Conservation (phyloP, 2,888 invertebrate genomes). For the Drepanosiphum platanoidis region DNA sequence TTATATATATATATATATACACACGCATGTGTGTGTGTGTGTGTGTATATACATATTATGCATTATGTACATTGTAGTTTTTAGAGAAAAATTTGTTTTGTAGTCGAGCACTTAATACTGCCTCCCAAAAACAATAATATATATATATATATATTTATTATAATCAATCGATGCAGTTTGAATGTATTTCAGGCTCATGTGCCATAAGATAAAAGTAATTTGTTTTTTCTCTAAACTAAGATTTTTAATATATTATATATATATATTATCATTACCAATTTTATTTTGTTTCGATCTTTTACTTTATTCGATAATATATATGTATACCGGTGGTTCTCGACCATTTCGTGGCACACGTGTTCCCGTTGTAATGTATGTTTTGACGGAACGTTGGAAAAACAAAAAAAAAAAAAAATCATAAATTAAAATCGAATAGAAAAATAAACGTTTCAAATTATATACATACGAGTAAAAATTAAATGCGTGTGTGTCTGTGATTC, state of each 20-base stretch:
- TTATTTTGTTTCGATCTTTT: conserved; percentile 38
- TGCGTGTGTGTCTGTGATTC: too few relatives aligned
- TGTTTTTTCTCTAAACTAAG: conserved; percentile 29
- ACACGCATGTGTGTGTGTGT: not conserved
- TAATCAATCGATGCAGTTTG: conserved; percentile 46
- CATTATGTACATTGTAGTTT: not conserved
- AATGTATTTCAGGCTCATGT: conserved; percentile 59
- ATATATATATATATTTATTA: too few relatives aligned
- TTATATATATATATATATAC: too few relatives aligned
- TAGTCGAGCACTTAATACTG: conserved; percentile 48
- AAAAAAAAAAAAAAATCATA: too few relatives aligned
- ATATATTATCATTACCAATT: too few relatives aligned
- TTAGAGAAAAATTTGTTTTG: conserved; percentile 35
- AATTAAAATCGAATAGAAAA: too few relatives aligned
- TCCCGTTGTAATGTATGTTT: too few relatives aligned
- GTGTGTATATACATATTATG: not conserved
- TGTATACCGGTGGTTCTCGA: too few relatives aligned
- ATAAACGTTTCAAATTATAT: too few relatives aligned
- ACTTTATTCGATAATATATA: conserved; percentile 13
- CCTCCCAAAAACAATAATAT: conserved; percentile 51
- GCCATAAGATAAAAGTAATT: conserved; percentile 47
- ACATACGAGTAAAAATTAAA: too few relatives aligned
- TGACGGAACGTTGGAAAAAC: too few relatives aligned
- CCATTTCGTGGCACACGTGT: too few relatives aligned
- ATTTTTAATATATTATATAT: conserved; percentile 35